Percentiles rank a stretch among this genome's conserved stretches.
phyloP scores from a whole-genome alignment of 2,113 vertebrate species.

The Heterocephalus glaber region DNA sequence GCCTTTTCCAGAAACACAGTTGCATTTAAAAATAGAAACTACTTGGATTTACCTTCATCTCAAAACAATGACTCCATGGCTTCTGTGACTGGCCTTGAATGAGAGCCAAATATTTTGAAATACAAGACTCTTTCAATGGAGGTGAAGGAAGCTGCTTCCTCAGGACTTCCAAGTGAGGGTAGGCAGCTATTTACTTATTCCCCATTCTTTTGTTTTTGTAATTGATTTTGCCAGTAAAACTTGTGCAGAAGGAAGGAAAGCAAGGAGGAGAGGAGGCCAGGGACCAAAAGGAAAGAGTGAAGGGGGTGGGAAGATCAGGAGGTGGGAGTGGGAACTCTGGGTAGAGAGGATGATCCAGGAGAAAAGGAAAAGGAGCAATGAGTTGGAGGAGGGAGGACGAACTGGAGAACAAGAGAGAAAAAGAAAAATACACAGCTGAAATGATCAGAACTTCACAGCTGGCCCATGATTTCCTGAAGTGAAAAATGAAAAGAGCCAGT shows the following conservation, averaged over 20 bases:
- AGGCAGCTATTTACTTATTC: constrained; percentile 59
- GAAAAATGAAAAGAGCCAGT: neutral
- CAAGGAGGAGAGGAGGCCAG: neutral
- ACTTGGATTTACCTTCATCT: constrained; percentile 63
- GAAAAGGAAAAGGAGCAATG: constrained; percentile 11
- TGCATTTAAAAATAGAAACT: constrained; percentile 65
- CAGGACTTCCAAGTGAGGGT: neutral
- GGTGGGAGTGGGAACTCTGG: neutral
- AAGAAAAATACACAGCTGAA: neutral
- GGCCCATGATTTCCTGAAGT: neutral
- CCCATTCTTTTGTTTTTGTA: constrained; percentile 51
- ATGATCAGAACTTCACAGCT: neutral
- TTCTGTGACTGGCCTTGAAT: constrained; percentile 58
- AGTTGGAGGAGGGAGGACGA: neutral
- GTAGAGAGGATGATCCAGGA: neutral
- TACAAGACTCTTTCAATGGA: neutral
- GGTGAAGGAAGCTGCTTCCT: constrained; percentile 27
- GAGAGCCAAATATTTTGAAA: constrained; percentile 47
- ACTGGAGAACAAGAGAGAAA: neutral
- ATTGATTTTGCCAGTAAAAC: constrained; percentile 50
- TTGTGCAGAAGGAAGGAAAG: constrained; percentile 59
- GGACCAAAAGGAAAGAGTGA: neutral
- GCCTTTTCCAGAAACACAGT: constrained; percentile 75
- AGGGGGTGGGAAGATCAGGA: neutral
- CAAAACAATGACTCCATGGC: constrained; percentile 17